Base-by-base conservation (phyloP, 2,797 vertebrate species). In the Botia kubotai region DNA sequence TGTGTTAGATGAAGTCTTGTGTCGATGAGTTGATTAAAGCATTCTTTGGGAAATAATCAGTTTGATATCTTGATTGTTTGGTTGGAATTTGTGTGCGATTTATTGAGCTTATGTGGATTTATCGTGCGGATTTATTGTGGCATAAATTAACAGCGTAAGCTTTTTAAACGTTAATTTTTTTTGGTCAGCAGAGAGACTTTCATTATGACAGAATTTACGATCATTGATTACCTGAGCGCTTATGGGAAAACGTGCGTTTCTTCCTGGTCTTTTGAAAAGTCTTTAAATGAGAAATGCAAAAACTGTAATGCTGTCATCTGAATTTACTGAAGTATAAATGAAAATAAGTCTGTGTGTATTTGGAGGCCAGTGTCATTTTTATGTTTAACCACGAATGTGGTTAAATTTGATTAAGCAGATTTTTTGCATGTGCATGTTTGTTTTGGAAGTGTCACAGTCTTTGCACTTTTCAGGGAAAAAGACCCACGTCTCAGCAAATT, bases 21-120 rank as follows among this genome's bases (percentile, higher is more conserved):
- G 79, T 71, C 29, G 70, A 82, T 75, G 48, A 77, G 78, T 71
- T 71, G 33, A 70, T 80, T 48, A 33, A 79, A 26, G 2, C 43
- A 71, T 65, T 33, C 70, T 50, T 63, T 55, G 26, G 63, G 19
- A 83, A 69, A 80, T 72, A 73, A 50, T 26, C 26, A 60, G 43
- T 23, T 66, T 55, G 46, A 72, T 46, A 29, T 48, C n/a, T 23
- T 62, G 13, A 62, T 68, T 66, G 36, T 66, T 66, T 39, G 63
- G n/a, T 11, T 7, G 10, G 17, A n/a, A 7, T 66, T 39, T 66
- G 1, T 2, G 11, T 19, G 17, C n/a, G 19, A 5, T 43, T 39
- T 4, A 10, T 8, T 7, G 26, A 2, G 60, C 14, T 63, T 63
- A 33, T 33, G 60, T 17, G 29, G 62, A 36, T n/a, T 36, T 8